A percentile compares a stretch with the other conserved stretches of the same genome.
phyloP scores from a whole-genome alignment of 2,797 vertebrate genomes.

The Cyprinodon diabolis region DNA sequence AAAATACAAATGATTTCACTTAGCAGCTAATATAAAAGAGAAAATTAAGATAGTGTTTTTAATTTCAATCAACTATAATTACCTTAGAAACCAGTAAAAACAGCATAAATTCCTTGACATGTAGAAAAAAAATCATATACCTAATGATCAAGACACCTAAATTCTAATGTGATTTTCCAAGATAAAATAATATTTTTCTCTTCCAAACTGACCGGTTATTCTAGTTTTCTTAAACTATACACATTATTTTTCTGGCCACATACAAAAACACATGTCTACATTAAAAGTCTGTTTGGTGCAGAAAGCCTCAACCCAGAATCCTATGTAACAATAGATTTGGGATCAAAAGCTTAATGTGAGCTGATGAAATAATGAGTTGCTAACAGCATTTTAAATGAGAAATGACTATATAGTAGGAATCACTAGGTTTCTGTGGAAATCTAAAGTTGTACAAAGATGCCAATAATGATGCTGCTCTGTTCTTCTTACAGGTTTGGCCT shows the following conservation, averaged over 20 bases:
- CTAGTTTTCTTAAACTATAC: neutral
- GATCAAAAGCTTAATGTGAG: slow-evolving; percentile 1
- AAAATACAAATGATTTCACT: too few species aligned
- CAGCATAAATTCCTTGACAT: neutral
- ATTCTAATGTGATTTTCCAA: neutral
- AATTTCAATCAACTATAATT: too few species aligned
- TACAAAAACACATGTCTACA: neutral
- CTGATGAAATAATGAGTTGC: neutral
- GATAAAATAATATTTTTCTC: neutral
- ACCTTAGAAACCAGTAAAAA: neutral
- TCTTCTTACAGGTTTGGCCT: neutral
- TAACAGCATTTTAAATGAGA: neutral
- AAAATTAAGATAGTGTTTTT: too few species aligned
- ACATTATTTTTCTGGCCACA: neutral
- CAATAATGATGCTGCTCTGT: neutral
- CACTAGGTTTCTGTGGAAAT: neutral
- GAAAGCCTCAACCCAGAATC: neutral
- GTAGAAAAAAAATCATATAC: neutral
- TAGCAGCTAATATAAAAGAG: too few species aligned
- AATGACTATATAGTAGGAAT: neutral
- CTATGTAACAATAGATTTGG: neutral
- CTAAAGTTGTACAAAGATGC: neutral
- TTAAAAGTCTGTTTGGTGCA: neutral
- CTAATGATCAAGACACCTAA: neutral
- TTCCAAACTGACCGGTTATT: neutral